Conservation (phyloP, 2,888 invertebrate genomes). For the Venustoraphidia nigricollis region DNA sequence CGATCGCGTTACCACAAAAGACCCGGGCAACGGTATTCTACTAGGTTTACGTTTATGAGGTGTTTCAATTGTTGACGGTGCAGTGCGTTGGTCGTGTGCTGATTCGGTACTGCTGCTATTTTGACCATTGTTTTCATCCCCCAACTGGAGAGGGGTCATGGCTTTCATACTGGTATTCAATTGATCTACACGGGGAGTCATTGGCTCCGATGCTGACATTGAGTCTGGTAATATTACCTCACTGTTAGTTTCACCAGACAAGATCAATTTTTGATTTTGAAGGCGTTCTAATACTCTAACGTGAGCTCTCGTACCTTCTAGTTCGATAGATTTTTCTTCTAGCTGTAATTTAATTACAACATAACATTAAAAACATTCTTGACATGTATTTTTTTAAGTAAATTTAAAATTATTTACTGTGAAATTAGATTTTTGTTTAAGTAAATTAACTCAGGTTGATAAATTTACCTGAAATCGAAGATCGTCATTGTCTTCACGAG, state of each 20-base stretch:
- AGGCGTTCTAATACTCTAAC: constrained; percentile 50
- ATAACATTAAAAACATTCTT: constrained; percentile 6
- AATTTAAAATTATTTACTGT: background rate
- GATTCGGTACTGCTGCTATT: constrained; percentile 50
- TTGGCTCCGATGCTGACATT: constrained; percentile 23
- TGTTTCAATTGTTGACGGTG: constrained; percentile 19
- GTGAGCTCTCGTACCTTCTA: constrained; percentile 67
- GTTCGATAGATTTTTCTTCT: constrained; percentile 67
- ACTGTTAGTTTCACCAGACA: constrained; percentile 7
- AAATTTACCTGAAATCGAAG: constrained; percentile 58
- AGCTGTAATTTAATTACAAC: constrained; percentile 34
- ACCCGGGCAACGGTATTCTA: constrained; percentile 52
- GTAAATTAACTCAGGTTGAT: background rate
- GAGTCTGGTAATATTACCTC: constrained; percentile 26
- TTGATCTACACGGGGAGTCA: constrained; percentile 12
- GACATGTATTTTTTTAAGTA: background rate
- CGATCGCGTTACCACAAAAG: constrained; percentile 21
- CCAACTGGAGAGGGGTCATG: constrained; percentile 35
- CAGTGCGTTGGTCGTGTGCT: constrained; percentile 39
- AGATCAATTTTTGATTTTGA: constrained; percentile 18
- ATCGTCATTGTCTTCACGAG: constrained; percentile 65
- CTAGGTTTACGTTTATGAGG: constrained; percentile 40
- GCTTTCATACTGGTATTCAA: constrained; percentile 40
- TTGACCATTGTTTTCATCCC: constrained; percentile 24
- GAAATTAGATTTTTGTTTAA: background rate